Percentiles rank a stretch among this genome's conserved stretches.
phyloP scores from a whole-genome alignment of 2,888 invertebrate genomes.

The Aquatica leii region DNA sequence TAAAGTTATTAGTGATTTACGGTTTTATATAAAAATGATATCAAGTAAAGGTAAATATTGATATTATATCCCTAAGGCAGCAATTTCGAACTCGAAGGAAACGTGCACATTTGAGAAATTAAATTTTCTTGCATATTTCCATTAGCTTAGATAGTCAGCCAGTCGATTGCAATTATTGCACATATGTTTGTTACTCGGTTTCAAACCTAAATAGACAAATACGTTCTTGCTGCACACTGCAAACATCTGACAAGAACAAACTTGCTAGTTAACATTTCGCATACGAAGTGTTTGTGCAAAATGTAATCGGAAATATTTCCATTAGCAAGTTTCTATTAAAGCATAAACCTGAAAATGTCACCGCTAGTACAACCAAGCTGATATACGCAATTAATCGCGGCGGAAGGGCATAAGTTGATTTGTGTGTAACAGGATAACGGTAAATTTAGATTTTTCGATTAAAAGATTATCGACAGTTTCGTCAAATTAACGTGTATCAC shows the following conservation, averaged over 20 bases:
- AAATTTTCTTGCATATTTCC: slow-evolving; percentile 35
- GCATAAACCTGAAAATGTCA: too few relatives aligned
- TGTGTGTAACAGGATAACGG: too few relatives aligned
- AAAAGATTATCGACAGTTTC: too few relatives aligned
- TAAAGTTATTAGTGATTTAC: slow-evolving; percentile 23
- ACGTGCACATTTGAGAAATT: slow-evolving; percentile 27
- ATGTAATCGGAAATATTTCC: too few relatives aligned
- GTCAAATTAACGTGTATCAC: too few relatives aligned
- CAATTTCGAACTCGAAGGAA: slow-evolving; percentile 27
- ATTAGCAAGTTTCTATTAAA: too few relatives aligned
- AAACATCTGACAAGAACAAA: background rate
- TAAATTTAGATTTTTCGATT: too few relatives aligned
- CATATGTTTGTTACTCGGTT: background rate
- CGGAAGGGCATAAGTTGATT: too few relatives aligned
- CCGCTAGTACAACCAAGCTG: too few relatives aligned
- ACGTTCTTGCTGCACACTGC: too few relatives aligned
- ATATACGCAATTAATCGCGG: too few relatives aligned
- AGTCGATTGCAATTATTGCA: slow-evolving; percentile 16
- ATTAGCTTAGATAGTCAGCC: slow-evolving; percentile 19
- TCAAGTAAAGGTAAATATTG: slow-evolving; percentile 32
- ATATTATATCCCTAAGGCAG: slow-evolving; percentile 31
- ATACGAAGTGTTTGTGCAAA: too few relatives aligned
- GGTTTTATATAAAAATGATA: slow-evolving; percentile 22
- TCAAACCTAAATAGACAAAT: background rate
- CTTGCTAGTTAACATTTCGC: background rate